Conservation (phyloP, 2,888 invertebrate species). For the Ectemnius lituratus region DNA sequence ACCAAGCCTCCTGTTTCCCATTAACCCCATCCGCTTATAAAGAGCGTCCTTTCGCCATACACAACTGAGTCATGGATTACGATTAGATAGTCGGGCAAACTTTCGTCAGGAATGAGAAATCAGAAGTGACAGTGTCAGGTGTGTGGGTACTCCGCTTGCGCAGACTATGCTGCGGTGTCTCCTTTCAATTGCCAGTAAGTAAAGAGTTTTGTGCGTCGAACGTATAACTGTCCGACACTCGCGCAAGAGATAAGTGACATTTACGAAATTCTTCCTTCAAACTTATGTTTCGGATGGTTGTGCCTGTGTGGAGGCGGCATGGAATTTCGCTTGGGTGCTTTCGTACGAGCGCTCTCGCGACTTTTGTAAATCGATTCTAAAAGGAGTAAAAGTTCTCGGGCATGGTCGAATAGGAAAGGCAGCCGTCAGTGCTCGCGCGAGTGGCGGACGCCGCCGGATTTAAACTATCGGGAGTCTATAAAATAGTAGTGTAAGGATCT, state of each 20-base stretch:
- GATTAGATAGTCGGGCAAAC: too few species aligned
- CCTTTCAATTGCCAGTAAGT: slow-evolving; percentile 6
- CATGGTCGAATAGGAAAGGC: slow-evolving; percentile 19
- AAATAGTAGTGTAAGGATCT: slow-evolving; percentile 30
- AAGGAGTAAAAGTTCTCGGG: slow-evolving; percentile 13
- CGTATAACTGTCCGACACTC: slow-evolving; percentile 14
- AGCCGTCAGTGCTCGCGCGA: slow-evolving; percentile 24
- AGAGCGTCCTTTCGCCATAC: too few species aligned
- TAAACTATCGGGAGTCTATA: slow-evolving; percentile 20
- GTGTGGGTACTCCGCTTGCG: neutral
- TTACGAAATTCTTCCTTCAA: neutral
- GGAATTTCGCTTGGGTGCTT: slow-evolving; percentile 13
- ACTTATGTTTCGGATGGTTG: neutral
- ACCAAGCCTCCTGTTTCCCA: too few species aligned
- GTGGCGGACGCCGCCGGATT: slow-evolving; percentile 18
- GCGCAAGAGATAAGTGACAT: slow-evolving; percentile 19
- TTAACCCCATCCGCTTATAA: too few species aligned
- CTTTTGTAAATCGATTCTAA: slow-evolving; percentile 24
- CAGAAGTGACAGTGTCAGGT: slow-evolving; percentile 16
- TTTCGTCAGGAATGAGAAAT: slow-evolving; percentile 20
- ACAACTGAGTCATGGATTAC: too few species aligned
- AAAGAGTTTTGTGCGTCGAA: slow-evolving; percentile 35
- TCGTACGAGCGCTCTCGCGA: neutral
- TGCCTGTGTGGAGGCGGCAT: slow-evolving; percentile 2
- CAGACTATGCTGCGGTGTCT: slow-evolving; percentile 4